Evolutionary conservation across 2,113 vertebrate genomes (phyloP).

Genomic region (Centropristis striata): DNA sequence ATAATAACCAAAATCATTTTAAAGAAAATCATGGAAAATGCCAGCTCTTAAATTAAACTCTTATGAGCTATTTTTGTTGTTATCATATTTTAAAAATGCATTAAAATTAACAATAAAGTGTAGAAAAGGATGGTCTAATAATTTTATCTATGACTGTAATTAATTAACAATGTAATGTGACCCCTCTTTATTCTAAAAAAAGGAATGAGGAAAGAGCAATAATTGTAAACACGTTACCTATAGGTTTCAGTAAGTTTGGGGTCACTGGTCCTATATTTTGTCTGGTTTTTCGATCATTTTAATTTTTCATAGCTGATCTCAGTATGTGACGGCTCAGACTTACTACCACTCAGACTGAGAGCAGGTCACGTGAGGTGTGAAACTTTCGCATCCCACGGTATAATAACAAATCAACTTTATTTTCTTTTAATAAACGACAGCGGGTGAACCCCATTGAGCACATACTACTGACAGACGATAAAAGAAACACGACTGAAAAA

Average conservation of each 20-base stretch:
- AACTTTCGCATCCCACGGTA: neutral
- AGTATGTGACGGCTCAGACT: neutral
- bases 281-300: too few species aligned
- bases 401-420: constrained; percentile 1
- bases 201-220: neutral
- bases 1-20: too few species aligned
- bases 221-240: neutral
- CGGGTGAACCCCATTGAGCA: neutral
- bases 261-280: neutral
- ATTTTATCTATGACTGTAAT: too few species aligned
- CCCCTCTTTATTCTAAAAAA: too few species aligned
- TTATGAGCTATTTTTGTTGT: too few species aligned
- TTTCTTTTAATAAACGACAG: neutral
- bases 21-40: too few species aligned
- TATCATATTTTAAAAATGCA: too few species aligned
- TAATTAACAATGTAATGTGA: too few species aligned
- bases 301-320: neutral
- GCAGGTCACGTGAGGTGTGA: constrained; percentile 8
- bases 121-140: too few species aligned
- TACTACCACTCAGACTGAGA: neutral
- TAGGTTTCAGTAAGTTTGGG: neutral
- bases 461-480: constrained; percentile 3
- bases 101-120: too few species aligned
- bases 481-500: neutral
- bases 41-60: too few species aligned